phyloP scores from a whole-genome alignment of 2,888 invertebrate species.

The Therioaphis trifolii region DNA sequence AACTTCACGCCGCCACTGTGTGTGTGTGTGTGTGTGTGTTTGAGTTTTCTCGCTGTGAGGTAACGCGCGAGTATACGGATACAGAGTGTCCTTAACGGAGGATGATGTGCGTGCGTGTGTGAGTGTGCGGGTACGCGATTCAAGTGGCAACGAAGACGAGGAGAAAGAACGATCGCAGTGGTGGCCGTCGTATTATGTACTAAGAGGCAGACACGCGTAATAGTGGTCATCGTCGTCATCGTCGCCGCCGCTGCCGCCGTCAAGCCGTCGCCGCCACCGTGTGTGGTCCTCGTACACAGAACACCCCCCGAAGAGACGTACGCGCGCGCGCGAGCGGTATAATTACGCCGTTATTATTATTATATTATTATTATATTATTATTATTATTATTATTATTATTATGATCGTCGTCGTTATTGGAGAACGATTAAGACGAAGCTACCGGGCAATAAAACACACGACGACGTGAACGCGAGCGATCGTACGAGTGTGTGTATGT shows the following conservation, averaged over 20 bases:
- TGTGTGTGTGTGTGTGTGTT: background rate
- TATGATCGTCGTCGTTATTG: conserved; percentile 14
- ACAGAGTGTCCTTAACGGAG: conserved; percentile 26
- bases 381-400: conserved; percentile 9
- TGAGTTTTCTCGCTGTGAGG: conserved; percentile 23
- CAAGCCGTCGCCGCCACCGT: conserved; percentile 32
- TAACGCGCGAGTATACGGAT: background rate
- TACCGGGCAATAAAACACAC: conserved; percentile 31
- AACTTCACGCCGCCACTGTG: no score
- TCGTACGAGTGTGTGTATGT: no score
- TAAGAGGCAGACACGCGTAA: no score
- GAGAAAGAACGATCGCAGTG: conserved; percentile 10
- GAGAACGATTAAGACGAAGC: conserved; percentile 38
- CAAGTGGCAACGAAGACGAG: conserved; percentile 7
- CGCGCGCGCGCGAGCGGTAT: no score
- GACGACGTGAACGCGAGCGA: background rate
- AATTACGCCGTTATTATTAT: conserved; percentile 15
- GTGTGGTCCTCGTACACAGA: conserved; percentile 36
- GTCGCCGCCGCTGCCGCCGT: background rate
- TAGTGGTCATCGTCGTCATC: background rate
- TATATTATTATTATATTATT: conserved; percentile 12
- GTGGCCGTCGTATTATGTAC: background rate
- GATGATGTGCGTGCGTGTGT: background rate
- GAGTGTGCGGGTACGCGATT: background rate
- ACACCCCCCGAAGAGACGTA: conserved; percentile 50